A percentile compares a stretch with the other conserved stretches of the same genome.
phyloP scores from a whole-genome alignment of 1,140 invertebrate species.

The Oscheius sp. region DNA sequence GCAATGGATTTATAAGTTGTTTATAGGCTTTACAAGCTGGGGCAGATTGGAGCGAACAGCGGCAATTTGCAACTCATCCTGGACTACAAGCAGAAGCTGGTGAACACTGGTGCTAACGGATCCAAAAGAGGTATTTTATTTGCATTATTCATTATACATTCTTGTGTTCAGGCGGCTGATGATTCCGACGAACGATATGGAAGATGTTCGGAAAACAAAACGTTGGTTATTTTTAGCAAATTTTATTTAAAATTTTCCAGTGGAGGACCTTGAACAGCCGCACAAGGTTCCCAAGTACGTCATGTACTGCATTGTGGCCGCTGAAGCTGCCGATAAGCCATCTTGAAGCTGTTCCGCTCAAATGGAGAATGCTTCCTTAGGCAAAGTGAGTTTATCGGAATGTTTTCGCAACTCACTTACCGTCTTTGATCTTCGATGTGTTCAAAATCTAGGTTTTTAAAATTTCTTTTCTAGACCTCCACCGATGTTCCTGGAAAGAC shows the following conservation, averaged over 20 bases:
- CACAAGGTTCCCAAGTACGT: conserved; percentile 6
- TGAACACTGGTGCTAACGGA: background rate
- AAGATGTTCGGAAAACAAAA: conserved; percentile 19
- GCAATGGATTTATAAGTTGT: background rate
- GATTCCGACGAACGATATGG: conserved; percentile 14
- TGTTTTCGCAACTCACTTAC: no score
- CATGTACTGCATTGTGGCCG: background rate
- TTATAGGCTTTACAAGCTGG: background rate
- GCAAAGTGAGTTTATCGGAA: no score
- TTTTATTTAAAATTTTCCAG: background rate
- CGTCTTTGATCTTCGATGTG: no score
- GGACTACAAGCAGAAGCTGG: background rate
- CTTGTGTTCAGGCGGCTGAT: no score
- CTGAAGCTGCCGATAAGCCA: background rate
- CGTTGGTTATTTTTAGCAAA: conserved; percentile 9
- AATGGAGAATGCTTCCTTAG: no score
- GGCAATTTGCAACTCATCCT: background rate
- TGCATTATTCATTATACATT: no score
- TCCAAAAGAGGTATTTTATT: background rate
- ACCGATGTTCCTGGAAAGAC: no score
- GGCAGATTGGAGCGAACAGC: background rate
- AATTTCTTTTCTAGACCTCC: background rate
- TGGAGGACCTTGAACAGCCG: conserved; percentile 11
- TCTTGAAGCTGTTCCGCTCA: background rate
- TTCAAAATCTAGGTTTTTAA: no score